Evolutionary conservation across 2,888 invertebrate species (phyloP).

Genomic region (Unio delphinus): DNA sequence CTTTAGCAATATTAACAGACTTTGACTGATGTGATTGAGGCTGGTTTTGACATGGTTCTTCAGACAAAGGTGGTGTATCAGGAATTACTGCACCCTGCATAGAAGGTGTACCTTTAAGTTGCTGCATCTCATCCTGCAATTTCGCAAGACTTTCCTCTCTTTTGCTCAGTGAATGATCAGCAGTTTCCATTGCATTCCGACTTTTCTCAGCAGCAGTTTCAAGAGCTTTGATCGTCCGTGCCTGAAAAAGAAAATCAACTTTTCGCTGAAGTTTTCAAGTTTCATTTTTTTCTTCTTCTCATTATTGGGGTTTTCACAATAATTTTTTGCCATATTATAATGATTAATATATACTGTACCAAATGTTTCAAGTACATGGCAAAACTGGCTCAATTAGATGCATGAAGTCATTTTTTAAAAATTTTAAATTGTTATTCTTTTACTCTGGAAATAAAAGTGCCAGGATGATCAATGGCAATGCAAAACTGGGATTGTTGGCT

Average conservation of each 20-base stretch:
- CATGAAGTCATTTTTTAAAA: no score
- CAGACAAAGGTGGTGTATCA: slow-evolving; percentile 17
- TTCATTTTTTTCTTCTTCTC: neutral
- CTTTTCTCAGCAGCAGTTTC: slow-evolving; percentile 62
- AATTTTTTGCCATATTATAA: neutral
- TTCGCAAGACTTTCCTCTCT: slow-evolving; percentile 39
- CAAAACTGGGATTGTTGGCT: no score
- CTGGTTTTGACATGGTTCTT: slow-evolving; percentile 2
- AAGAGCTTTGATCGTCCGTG: slow-evolving; percentile 73
- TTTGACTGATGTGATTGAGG: neutral
- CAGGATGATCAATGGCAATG: no score
- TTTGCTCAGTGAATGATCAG: slow-evolving; percentile 46
- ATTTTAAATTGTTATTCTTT: no score
- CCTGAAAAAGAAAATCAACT: slow-evolving; percentile 31
- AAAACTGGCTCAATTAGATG: no score
- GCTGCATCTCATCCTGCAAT: slow-evolving; percentile 38
- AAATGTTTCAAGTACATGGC: no score
- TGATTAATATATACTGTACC: no score
- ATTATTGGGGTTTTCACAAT: neutral
- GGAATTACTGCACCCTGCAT: slow-evolving; percentile 13
- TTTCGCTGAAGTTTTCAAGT: neutral
- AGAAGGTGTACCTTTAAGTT: slow-evolving; percentile 46
- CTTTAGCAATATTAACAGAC: no score
- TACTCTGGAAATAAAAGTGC: no score
- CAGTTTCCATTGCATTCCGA: slow-evolving; percentile 53